Evolutionary conservation across 2,797 vertebrate genomes (phyloP).

Genomic region (Girardinus metallicus): DNA sequence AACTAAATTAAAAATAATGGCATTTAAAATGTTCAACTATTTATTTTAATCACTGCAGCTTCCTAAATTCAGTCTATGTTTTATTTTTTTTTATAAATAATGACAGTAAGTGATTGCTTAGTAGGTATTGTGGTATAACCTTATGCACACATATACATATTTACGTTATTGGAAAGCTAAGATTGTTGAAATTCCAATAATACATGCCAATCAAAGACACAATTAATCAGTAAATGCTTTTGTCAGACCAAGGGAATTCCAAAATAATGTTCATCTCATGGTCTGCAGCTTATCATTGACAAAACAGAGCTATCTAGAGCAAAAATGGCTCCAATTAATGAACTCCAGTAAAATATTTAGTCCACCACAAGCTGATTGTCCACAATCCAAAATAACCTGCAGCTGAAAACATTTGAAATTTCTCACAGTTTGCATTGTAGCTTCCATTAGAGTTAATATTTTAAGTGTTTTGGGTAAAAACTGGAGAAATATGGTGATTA

Average conservation of each 20-base stretch:
- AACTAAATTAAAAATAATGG: neutral
- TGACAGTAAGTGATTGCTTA: neutral
- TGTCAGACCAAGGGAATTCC: neutral
- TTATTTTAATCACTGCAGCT: neutral
- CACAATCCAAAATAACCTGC: neutral
- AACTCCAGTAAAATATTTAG: neutral
- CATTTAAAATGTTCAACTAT: neutral
- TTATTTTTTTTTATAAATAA: neutral
- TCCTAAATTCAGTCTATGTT: neutral
- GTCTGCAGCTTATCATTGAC: neutral
- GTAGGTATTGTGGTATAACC: neutral
- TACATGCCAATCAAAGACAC: neutral
- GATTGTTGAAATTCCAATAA: neutral
- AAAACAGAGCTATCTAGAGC: neutral
- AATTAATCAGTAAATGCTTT: neutral
- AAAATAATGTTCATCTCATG: neutral
- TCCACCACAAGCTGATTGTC: too few relatives aligned
- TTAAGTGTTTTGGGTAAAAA: neutral
- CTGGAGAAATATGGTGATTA: neutral
- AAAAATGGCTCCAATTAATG: neutral
- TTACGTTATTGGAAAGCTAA: neutral
- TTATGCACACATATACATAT: neutral
- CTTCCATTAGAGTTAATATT: neutral
- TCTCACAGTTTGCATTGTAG: neutral
- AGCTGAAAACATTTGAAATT: neutral